These are phyloP conservation scores for Atherinosoma microstoma DNA, from an alignment of 2,797 vertebrate species.

Conservation along the genomic window DNA sequence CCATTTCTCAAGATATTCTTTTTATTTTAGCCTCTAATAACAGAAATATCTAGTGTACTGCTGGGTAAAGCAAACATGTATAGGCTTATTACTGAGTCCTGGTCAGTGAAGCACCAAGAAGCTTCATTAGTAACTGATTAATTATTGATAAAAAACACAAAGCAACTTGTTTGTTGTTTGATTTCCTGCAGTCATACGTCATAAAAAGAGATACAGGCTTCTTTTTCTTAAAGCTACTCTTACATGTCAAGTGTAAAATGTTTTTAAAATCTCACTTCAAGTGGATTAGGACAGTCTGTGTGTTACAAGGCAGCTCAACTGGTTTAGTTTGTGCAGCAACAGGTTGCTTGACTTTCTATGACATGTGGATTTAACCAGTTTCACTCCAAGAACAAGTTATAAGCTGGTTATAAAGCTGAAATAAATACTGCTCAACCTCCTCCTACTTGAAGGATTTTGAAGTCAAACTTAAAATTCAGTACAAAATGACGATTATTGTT, in stretches of 20 bases:
- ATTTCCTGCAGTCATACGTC: too few relatives aligned
- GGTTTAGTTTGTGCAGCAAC: not conserved
- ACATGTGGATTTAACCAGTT: too few relatives aligned
- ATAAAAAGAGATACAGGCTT: not conserved
- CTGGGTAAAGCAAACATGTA: not conserved
- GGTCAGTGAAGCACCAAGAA: not conserved
- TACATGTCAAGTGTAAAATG: not conserved
- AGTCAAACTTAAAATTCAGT: not conserved
- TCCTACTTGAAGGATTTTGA: not conserved
- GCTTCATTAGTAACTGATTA: not conserved
- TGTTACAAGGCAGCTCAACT: too few relatives aligned
- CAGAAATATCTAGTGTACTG: not conserved
- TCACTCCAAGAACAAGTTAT: not conserved
- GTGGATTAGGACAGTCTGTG: not conserved
- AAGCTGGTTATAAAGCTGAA: not conserved
- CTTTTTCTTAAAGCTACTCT: not conserved
- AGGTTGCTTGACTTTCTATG: not conserved
- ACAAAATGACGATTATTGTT: not conserved
- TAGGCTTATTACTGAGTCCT: not conserved
- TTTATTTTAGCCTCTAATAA: too few relatives aligned
- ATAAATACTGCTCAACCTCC: not conserved
- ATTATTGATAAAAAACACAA: not conserved
- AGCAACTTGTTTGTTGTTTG: not conserved
- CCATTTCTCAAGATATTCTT: too few relatives aligned
- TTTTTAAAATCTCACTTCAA: not conserved